Conservation (phyloP, 2,113 vertebrate genomes). For the Platichthys flesus region DNA sequence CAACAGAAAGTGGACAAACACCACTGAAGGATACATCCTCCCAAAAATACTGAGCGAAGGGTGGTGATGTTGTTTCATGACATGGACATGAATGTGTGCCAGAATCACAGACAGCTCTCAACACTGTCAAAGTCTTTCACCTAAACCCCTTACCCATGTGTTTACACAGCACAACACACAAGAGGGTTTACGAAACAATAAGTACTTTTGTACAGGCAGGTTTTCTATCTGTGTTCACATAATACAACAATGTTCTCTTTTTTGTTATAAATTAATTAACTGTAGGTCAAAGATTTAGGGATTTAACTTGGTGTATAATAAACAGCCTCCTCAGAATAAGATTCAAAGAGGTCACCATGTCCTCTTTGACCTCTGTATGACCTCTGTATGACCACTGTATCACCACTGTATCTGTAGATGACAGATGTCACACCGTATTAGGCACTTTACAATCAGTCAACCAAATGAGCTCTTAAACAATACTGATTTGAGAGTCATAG, state of each 20-base stretch:
- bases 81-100: conserved; percentile 32
- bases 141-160: conserved; percentile 26
- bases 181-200: not conserved
- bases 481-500: conserved; percentile 21
- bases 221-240: not conserved
- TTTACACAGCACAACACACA: conserved; percentile 55
- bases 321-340: not conserved
- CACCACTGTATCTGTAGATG: conserved; percentile 59
- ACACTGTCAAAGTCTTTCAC: conserved; percentile 32
- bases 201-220: conserved; percentile 15
- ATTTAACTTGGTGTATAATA: not conserved
- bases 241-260: not conserved
- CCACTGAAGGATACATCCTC: conserved; percentile 12
- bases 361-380: conserved; percentile 15
- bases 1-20: conserved; percentile 54
- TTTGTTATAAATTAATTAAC: not conserved
- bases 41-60: conserved; percentile 24
- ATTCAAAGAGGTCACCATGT: not conserved
- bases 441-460: conserved; percentile 30
- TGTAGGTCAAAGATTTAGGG: not conserved
- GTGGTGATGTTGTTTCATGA: conserved; percentile 54
- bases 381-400: conserved; percentile 7
- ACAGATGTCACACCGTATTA: conserved; percentile 59
- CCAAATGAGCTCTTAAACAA: conserved; percentile 17
- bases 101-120: conserved; percentile 15